Evolutionary conservation across 2,113 vertebrate species (phyloP), one percentile per base, ranked within the genome.

Genomic region (Zosterops borbonicus): DNA sequence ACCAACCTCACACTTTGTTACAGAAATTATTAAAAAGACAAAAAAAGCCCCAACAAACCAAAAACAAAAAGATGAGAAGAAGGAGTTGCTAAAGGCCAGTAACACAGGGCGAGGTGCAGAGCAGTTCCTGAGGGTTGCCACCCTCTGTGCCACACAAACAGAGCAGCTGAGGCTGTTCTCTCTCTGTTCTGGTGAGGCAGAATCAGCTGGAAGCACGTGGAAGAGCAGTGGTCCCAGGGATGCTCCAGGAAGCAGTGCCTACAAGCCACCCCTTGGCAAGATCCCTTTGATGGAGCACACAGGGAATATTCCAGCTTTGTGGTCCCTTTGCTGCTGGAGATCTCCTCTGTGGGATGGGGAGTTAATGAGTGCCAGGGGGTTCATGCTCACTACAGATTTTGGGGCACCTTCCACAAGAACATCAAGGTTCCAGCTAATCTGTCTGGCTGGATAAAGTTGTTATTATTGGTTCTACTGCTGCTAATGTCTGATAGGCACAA

Each of bases 381-480:
- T 87, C 27, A 6, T 18, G 33, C 25, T 69, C 39, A 20, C 67
- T 62, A 1, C 6, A 84, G 55, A 21, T 62, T 64, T 65, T 79
- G 71, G 2, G 13, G 83, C 47, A 84, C 56, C 68, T 91, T 93
- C 52, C 76, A 28, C 2, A 9, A 35, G 78, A 79, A 42, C 58
- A 80, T 53, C 53, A 58, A 85, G 70, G 63, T 50, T 63, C 42
- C 59, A 87, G 74, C 53, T 85, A 31, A 87, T 70, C 7, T 6
- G 39, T 16, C 35, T 91, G 87, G 25, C 59, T 77, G n/a, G 33
- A 58, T 58, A 5, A 85, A 85, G 70, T 41, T 79, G 29, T 67
- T 77, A 12, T 82, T 92, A 52, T 42, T 91, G 65, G 75, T 90
- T 77, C 75, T 50, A 5, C 47, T 78, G 87, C 49, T 82, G 73